Conservation (phyloP, 2,888 invertebrate species). For the Aphidoletes aphidimyza region DNA sequence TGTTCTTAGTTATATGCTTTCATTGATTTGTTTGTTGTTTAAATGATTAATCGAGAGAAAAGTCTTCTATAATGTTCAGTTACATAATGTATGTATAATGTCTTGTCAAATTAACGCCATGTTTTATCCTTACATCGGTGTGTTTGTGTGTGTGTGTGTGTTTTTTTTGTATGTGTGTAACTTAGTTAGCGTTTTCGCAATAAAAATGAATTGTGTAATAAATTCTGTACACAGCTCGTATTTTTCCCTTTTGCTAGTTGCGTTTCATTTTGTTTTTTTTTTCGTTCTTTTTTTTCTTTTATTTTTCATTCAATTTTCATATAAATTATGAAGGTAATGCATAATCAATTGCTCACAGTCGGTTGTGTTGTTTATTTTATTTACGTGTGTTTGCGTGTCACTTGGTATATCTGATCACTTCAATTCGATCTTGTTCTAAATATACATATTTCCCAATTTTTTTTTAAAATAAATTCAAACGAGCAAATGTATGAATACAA, state of each 20-base stretch:
- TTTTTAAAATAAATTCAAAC: too few species aligned
- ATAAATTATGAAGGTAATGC: conserved; percentile 11
- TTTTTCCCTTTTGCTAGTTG: background rate
- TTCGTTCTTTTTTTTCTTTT: background rate
- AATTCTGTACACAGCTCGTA: background rate
- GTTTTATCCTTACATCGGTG: background rate
- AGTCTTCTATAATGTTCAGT: conserved; percentile 36
- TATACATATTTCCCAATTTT: background rate
- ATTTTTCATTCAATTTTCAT: background rate
- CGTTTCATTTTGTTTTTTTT: background rate
- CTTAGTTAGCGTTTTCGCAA: background rate
- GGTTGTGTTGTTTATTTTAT: background rate
- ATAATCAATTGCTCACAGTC: background rate
- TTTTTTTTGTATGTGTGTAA: background rate
- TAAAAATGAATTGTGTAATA: background rate
- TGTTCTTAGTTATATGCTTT: conserved; percentile 37
- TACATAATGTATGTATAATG: conserved; percentile 46
- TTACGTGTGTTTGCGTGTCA: background rate
- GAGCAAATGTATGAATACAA: background rate
- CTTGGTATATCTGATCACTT: background rate
- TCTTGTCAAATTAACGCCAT: conserved; percentile 32
- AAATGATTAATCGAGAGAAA: conserved; percentile 47
- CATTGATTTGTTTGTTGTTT: too few species aligned
- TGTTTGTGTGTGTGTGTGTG: background rate
- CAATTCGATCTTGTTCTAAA: background rate